Conservation (phyloP, 2,797 vertebrate genomes). For the Uromys caudimaculatus region DNA sequence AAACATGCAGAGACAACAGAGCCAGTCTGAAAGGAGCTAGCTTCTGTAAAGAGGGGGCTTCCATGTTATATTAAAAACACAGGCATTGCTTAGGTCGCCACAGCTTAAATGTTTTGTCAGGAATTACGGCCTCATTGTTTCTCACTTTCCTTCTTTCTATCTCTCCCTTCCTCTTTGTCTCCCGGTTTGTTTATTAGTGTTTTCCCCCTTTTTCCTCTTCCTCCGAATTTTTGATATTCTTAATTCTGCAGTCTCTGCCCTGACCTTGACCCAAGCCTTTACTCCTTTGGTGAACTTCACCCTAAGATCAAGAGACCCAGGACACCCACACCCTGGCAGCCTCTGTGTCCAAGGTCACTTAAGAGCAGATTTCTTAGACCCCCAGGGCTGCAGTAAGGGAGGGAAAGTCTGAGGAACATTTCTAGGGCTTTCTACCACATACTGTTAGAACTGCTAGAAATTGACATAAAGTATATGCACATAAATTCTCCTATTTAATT, state of each 20-base stretch:
- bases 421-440: conserved; percentile 3
- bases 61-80: conserved; percentile 6
- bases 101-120: conserved; percentile 1
- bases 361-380: neutral
- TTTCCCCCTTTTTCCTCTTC: conserved; percentile 6
- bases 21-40: neutral
- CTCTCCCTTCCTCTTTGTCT: neutral
- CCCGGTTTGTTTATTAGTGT: neutral
- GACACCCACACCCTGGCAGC: neutral
- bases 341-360: neutral
- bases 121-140: conserved; percentile 14
- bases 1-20: too few species aligned
- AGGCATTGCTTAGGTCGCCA: neutral
- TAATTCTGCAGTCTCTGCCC: neutral
- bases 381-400: neutral
- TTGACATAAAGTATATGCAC: neutral
- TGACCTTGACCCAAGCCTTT: neutral
- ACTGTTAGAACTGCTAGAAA: neutral
- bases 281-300: neutral
- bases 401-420: neutral
- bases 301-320: neutral
- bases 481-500: conserved; percentile 66
- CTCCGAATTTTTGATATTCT: conserved; percentile 15
- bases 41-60: neutral
- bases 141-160: neutral